Base-by-base conservation (phyloP, 2,888 invertebrate genomes). In the Hoplodrina blanda region DNA sequence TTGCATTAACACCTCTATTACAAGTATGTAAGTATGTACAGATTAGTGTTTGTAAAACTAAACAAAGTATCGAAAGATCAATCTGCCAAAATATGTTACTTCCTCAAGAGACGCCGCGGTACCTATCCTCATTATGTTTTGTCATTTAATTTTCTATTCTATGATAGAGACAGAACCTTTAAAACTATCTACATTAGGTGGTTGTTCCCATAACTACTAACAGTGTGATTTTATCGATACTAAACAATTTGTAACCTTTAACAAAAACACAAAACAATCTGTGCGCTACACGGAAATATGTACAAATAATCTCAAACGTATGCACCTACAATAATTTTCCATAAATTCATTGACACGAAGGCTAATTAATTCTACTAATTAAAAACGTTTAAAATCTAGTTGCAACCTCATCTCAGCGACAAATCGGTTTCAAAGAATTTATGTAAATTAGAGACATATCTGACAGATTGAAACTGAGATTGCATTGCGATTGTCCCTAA, bases 301-400 rank as follows among this genome's bases (percentile, higher is more conserved):
- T 62, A 50, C 50, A 20, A 50, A 62, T 69, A 62, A 69, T 20
- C 19, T 44, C 4, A 19, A 19, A 11, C 4, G 4, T 13, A 20
- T 49, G 6, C 19, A 41, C 41, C 41, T 41, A 17, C 15, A 33
- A 57, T 59, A 19, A 20, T 69, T 66, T 57, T 13, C 41, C 41
- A 11, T 41, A 41, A 41, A 13, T 41, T 41, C 41, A 11, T 41
- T 3, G 8, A 37, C 33, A 37, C 8, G 8, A 37, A 37, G 37
- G 37, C 37, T 37, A 37, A 37, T 37, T 37, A 37, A 37, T 37
- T 37, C 8, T 8, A 37, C 8, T 37, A 7, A 37, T 8, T 37
- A 8, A 37, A 37, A 37, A 37, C 8, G 37, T 37, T 8, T 8
- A 37, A 8, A 37, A 8, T 8, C 8, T 37, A 37, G 33, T 37